Base-by-base conservation (phyloP, 2,113 vertebrate species). In the Dasyornis broadbenti region DNA sequence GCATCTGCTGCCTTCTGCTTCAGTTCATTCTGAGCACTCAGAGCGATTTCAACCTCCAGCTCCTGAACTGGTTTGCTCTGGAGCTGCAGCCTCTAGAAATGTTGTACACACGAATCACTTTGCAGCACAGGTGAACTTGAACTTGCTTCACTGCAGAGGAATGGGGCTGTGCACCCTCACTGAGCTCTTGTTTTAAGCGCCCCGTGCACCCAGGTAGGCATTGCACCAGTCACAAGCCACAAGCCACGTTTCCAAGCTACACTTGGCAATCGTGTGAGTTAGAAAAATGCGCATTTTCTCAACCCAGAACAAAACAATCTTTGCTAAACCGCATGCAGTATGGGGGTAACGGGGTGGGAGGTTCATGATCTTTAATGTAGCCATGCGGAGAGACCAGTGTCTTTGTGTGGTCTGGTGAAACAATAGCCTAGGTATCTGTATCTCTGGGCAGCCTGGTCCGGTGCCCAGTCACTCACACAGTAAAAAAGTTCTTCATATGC, bases 61-160 rank as follows among this genome's bases (percentile, higher is more conserved):
- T 42, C 70, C 68, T 3, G 3, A 79, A 52, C 11, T 1, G 0
- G 28, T 88, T 49, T 77, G 16, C 52, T 7, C 30, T 50, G 39
- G 14, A 66, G 19, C 65, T 73, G 31, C 60, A 78, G 47, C 21
- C 33, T 80, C 56, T 53, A 57, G 37, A 57, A 83, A 39, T 2
- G 4, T 23, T 5, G 2, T 44, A 22, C 7, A 6, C 39, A 40
- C 9, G 65, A 42, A 35, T 56, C 3, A 0, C 23, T 47, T 70
- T 19, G 15, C 20, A 88, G 33, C 33, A 21, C 3, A 15, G 21
- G 15, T 63, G 35, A 66, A 39, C 20, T 45, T 63, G 35, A 66
- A 39, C 20, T 45, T 37, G 27, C 9, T 65, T 66, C 49, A n/a
- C 35, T 12, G 27, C 19, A 49, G 64, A 60, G 15, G 19, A 73